Percentiles rank a stretch among this genome's conserved stretches.
These are phyloP conservation scores for Pygoscelis adeliae DNA, from an alignment of 2,113 vertebrate species.

Conservation along the genomic window DNA sequence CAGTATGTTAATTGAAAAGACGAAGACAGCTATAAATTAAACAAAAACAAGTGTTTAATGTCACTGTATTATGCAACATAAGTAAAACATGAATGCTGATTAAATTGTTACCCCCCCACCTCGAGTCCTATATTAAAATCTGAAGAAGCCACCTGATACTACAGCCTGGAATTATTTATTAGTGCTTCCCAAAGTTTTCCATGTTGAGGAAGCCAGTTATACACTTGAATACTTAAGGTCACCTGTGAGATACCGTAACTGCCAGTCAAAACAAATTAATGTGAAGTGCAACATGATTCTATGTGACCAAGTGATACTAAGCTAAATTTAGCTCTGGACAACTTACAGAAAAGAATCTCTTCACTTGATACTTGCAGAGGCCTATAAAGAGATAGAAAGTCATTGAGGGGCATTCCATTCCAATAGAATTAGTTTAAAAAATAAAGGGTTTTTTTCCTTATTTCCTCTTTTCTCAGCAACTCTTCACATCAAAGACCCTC, in stretches of 20 bases:
- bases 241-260: slow-evolving; percentile 58
- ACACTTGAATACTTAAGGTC: slow-evolving; percentile 30
- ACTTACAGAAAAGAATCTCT: slow-evolving; percentile 43
- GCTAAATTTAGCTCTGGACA: slow-evolving; percentile 78
- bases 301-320: slow-evolving; percentile 62
- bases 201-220: slow-evolving; percentile 57
- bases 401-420: not conserved
- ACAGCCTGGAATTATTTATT: slow-evolving; percentile 75
- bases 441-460: not conserved
- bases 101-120: not conserved
- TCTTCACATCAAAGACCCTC: not conserved
- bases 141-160: slow-evolving; percentile 63
- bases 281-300: slow-evolving; percentile 73
- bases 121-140: not conserved
- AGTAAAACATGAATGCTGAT: slow-evolving; percentile 17
- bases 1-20: not conserved
- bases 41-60: not conserved
- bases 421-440: not conserved
- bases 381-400: not conserved
- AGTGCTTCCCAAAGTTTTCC: slow-evolving; percentile 63
- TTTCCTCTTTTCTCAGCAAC: not conserved
- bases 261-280: slow-evolving; percentile 60
- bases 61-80: not conserved
- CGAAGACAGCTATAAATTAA: slow-evolving; percentile 1
- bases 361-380: slow-evolving; percentile 59